These are phyloP conservation scores for Tryphoninae sp. DNA, from an alignment of 2,888 invertebrate species.

Conservation along the genomic window DNA sequence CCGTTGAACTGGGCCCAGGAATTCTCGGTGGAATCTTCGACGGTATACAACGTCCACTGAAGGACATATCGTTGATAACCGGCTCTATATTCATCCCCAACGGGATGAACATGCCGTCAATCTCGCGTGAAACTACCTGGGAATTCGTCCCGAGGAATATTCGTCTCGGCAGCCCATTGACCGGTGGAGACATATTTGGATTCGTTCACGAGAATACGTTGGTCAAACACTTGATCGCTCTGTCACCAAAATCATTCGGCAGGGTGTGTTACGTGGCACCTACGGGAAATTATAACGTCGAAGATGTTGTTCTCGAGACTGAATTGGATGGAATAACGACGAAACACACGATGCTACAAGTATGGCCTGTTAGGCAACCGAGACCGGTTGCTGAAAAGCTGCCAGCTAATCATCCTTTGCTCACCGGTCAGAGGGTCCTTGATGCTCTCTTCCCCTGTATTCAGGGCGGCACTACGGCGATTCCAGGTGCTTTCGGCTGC, in stretches of 20 bases:
- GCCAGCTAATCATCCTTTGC: slow-evolving; percentile 96
- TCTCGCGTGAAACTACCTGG: slow-evolving; percentile 91
- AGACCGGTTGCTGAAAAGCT: slow-evolving; percentile 97
- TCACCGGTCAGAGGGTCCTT: slow-evolving; percentile 97
- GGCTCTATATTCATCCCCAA: slow-evolving; percentile 99
- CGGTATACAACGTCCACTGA: slow-evolving; percentile 98
- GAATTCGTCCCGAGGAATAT: slow-evolving; percentile 93
- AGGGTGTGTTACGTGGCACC: slow-evolving; percentile 96
- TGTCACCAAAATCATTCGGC: slow-evolving; percentile 95
- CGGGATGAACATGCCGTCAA: slow-evolving; percentile 94
- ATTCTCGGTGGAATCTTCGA: slow-evolving; percentile 99
- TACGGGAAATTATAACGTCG: slow-evolving; percentile 94
- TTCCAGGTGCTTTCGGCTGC: slow-evolving; percentile 92
- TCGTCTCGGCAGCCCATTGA: slow-evolving; percentile 95
- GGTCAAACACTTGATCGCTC: slow-evolving; percentile 96
- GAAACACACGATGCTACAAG: slow-evolving; percentile 96
- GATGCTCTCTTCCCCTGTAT: slow-evolving; percentile 99
- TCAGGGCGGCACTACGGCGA: slow-evolving; percentile 91
- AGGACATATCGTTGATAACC: slow-evolving; percentile 94
- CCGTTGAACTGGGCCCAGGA: slow-evolving; percentile 98
- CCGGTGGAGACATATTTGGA: slow-evolving; percentile 98
- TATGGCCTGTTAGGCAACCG: slow-evolving; percentile 98
- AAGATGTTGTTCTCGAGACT: slow-evolving; percentile 95
- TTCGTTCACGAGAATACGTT: slow-evolving; percentile 97
- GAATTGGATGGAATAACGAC: slow-evolving; percentile 97